Evolutionary conservation across 2,113 vertebrate species (phyloP).

Genomic region (Spilogale gracilis): DNA sequence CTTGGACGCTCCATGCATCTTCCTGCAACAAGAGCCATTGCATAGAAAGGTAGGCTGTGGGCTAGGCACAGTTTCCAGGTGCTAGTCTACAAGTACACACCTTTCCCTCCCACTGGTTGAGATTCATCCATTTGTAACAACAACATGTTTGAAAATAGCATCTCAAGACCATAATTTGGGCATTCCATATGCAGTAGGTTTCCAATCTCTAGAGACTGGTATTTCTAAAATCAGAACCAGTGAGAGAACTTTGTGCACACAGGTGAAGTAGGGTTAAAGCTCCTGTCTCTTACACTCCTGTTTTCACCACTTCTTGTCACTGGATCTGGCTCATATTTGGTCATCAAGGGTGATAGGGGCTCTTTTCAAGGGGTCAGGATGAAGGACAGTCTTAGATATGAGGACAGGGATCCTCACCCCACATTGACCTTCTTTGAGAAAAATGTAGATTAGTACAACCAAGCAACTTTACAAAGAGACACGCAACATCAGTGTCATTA

Average conservation of each 20-base stretch:
- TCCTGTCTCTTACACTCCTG: not conserved
- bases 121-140: not conserved
- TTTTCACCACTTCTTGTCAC: not conserved
- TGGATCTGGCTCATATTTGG: not conserved
- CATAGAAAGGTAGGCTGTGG: not conserved
- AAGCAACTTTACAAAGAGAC: slow-evolving; percentile 24
- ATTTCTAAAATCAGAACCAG: not conserved
- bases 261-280: not conserved
- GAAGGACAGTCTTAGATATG: not conserved
- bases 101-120: not conserved
- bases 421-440: slow-evolving; percentile 7
- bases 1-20: not conserved
- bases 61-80: not conserved
- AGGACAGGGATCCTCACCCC: not conserved
- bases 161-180: not conserved
- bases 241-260: not conserved
- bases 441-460: slow-evolving; percentile 17
- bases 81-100: not conserved
- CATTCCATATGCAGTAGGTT: not conserved
- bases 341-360: not conserved
- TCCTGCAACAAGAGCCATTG: not conserved
- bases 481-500: not conserved
- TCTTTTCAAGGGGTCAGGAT: slow-evolving; percentile 30
- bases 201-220: not conserved
- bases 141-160: not conserved